Evolutionary conservation across 2,113 vertebrate genomes (phyloP).

Genomic region (Sinocyclocheilus rhinocerous): DNA sequence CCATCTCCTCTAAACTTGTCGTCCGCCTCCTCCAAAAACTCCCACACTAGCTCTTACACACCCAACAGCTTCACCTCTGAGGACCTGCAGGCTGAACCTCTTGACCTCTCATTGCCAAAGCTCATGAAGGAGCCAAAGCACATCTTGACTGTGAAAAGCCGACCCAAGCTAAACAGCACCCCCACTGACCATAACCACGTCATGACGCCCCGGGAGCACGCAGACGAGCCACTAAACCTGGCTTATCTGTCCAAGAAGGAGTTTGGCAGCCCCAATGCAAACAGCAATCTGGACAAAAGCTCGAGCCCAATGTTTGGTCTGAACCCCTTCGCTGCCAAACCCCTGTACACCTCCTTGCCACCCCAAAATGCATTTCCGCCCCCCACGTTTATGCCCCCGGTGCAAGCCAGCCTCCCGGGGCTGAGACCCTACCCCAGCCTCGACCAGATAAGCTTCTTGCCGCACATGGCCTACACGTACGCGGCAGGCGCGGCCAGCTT

Average conservation of each 20-base stretch:
- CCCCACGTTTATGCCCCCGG: constrained; percentile 95
- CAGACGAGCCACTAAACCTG: constrained; percentile 97
- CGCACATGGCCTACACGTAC: constrained; percentile 99
- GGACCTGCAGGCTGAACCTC: constrained; percentile 98
- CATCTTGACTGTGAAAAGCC: constrained; percentile 92
- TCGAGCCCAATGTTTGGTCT: constrained; percentile 96
- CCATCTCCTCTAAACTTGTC: constrained; percentile 98
- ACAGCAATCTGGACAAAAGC: constrained; percentile 92
- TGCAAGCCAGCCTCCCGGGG: constrained; percentile 96
- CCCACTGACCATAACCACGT: constrained; percentile 88
- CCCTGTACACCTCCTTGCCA: constrained; percentile 94
- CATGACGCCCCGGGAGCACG: constrained; percentile 90
- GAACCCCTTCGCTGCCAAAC: constrained; percentile 95
- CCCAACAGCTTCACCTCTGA: constrained; percentile 99
- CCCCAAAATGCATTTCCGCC: constrained; percentile 96
- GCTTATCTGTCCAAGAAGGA: constrained; percentile 97
- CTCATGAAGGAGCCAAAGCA: constrained; percentile 97
- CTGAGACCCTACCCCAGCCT: constrained; percentile 95
- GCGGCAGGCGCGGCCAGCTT: constrained; percentile 97
- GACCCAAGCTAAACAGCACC: constrained; percentile 89
- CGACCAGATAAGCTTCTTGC: constrained; percentile 99
- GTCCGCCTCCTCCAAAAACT: constrained; percentile 99
- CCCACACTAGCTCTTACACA: constrained; percentile 99
- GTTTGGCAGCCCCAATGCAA: constrained; percentile 87
- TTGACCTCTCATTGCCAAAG: constrained; percentile 98